A percentile compares a stretch with the other conserved stretches of the same genome.
Evolutionary conservation across 2,888 invertebrate genomes (phyloP).

Genomic region (Hydropsyche betteni): DNA sequence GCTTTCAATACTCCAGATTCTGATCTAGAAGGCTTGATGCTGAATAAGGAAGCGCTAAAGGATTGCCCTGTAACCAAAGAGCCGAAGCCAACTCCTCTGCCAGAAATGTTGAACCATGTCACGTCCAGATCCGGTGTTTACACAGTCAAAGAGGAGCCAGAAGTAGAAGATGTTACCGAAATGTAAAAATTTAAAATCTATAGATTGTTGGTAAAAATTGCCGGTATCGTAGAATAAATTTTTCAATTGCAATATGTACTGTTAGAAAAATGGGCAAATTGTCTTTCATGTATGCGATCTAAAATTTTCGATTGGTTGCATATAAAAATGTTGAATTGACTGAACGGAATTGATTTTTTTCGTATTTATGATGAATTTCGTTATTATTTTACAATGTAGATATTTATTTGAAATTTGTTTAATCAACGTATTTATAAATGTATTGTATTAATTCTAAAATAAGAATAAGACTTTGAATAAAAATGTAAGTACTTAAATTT

Average conservation of each 20-base stretch:
- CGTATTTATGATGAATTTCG: not conserved
- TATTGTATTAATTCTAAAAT: conserved; percentile 7
- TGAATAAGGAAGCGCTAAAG: conserved; percentile 36
- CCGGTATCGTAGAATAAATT: too few species aligned
- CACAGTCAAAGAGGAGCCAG: conserved; percentile 58
- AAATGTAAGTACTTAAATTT: not conserved
- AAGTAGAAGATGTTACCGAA: conserved; percentile 61
- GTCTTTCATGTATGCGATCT: too few species aligned
- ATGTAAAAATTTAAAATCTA: conserved; percentile 55
- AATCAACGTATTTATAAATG: too few species aligned
- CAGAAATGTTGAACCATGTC: conserved; percentile 64
- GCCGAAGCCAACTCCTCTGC: conserved; percentile 55
- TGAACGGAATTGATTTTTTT: conserved; percentile 19
- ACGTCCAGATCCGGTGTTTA: conserved; percentile 58
- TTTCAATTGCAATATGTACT: too few species aligned
- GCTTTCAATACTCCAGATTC: conserved; percentile 49
- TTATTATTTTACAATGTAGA: not conserved
- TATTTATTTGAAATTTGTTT: not conserved
- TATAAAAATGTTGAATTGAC: conserved; percentile 2
- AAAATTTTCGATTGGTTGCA: too few species aligned
- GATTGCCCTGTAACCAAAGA: conserved; percentile 56
- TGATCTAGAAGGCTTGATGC: conserved; percentile 44
- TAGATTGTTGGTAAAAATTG: not conserved
- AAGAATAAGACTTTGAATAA: not conserved
- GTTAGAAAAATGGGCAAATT: too few species aligned